Evolutionary conservation across 2,888 invertebrate genomes (phyloP).

Genomic region (Ecliptopera silaceata): DNA sequence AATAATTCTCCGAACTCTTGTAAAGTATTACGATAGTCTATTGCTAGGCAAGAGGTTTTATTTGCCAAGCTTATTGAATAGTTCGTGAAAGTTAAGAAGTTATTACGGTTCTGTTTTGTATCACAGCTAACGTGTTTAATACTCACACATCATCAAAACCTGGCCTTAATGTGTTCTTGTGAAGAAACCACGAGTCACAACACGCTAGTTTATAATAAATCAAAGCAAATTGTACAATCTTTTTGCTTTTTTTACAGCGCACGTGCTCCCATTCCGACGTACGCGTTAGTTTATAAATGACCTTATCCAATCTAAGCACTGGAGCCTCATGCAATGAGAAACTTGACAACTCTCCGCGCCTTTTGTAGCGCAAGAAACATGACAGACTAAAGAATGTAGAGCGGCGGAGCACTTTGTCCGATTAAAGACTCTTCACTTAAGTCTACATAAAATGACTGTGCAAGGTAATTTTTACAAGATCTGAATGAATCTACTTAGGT

Average conservation of each 20-base stretch:
- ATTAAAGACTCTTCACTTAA: not conserved
- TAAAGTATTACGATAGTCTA: not conserved
- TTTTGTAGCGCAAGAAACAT: not conserved
- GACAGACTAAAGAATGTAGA: constrained; percentile 1
- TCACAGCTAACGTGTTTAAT: constrained; percentile 27
- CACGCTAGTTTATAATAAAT: constrained; percentile 29
- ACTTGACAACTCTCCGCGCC: not conserved
- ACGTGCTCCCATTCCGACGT: constrained; percentile 33
- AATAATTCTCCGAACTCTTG: not conserved
- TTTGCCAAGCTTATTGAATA: not conserved
- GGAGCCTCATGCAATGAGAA: constrained; percentile 1
- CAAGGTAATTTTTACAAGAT: not conserved
- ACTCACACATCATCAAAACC: constrained; percentile 24
- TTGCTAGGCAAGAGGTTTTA: not conserved
- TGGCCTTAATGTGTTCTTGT: constrained; percentile 24
- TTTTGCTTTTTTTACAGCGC: constrained; percentile 36
- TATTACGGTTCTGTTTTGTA: constrained; percentile 16
- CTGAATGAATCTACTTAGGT: not conserved
- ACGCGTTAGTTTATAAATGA: constrained; percentile 26
- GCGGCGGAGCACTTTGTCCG: not conserved
- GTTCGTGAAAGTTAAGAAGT: constrained; percentile 16
- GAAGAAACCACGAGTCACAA: constrained; percentile 22
- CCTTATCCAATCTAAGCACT: constrained; percentile 35
- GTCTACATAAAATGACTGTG: not conserved
- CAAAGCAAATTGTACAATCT: constrained; percentile 30